Evolutionary conservation across 2,888 invertebrate genomes (phyloP).

Genomic region (Macrosiphum euphorbiae): DNA sequence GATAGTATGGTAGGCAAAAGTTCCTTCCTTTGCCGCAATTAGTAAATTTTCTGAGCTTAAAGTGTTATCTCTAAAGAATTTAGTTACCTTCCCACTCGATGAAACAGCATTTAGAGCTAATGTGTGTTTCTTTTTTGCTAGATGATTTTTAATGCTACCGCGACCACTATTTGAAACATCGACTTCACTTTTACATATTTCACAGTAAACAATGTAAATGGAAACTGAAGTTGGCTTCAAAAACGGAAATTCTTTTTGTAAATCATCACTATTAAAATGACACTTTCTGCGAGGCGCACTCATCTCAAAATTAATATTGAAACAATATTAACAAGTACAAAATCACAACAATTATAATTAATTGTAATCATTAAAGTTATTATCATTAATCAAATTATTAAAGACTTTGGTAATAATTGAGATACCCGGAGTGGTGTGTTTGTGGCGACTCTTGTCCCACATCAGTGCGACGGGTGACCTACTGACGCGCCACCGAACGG

Average conservation of each 20-base stretch:
- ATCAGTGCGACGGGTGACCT: too few species aligned
- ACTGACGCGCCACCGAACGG: too few species aligned
- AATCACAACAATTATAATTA: neutral
- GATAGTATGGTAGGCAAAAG: conserved; percentile 58
- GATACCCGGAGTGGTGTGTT: too few species aligned
- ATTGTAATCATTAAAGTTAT: too few species aligned
- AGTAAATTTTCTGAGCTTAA: conserved; percentile 24
- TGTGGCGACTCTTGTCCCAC: too few species aligned
- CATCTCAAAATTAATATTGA: conserved; percentile 12
- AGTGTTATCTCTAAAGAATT: conserved; percentile 22
- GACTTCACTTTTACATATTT: conserved; percentile 44
- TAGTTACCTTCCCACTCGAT: too few species aligned
- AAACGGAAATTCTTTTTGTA: conserved; percentile 29
- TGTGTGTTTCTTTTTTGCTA: conserved; percentile 32
- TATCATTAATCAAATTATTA: too few species aligned
- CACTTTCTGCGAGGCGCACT: conserved; percentile 27
- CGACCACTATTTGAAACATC: conserved; percentile 31
- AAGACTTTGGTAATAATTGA: too few species aligned
- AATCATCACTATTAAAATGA: conserved; percentile 23
- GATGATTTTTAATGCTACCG: conserved; percentile 2
- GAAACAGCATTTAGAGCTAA: too few species aligned
- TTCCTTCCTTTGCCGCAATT: conserved; percentile 50
- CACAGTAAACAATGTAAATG: neutral
- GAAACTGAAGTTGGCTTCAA: neutral
- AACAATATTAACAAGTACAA: neutral